These are phyloP conservation scores for Drosophila putrida DNA, from an alignment of 2,888 invertebrate species.

Conservation along the genomic window DNA sequence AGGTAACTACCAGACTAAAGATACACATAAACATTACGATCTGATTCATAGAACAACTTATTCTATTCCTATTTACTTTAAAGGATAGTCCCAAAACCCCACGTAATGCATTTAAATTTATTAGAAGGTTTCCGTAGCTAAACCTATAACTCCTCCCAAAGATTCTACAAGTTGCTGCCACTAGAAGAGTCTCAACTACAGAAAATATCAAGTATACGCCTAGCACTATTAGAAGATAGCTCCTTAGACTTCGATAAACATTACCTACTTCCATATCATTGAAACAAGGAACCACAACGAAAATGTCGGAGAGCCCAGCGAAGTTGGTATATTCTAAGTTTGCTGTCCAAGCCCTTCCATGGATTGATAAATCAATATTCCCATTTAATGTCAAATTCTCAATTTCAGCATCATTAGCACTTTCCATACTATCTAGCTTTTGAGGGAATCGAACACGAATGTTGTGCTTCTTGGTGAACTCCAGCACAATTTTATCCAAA, in stretches of 20 bases:
- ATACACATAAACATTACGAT: conserved; percentile 6
- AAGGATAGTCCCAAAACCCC: not conserved
- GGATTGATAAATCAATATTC: conserved; percentile 23
- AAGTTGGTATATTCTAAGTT: not conserved
- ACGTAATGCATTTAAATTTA: not conserved
- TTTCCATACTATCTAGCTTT: not conserved
- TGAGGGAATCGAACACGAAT: not conserved
- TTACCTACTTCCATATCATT: conserved; percentile 7
- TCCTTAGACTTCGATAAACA: conserved; percentile 10
- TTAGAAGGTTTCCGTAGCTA: not conserved
- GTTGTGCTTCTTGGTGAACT: conserved; percentile 33
- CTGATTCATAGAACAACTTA: not conserved
- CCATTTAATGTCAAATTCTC: not conserved
- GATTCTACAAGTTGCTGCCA: not conserved
- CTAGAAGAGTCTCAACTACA: not conserved
- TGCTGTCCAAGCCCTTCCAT: not conserved
- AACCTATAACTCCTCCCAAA: not conserved
- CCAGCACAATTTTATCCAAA: not conserved
- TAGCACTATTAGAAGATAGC: conserved; percentile 1
- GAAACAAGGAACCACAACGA: conserved; percentile 44
- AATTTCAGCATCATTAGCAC: not conserved
- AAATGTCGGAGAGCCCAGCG: not conserved
- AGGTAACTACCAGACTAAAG: conserved; percentile 6
- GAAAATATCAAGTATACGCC: not conserved
- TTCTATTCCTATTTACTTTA: not conserved